Percentiles rank a stretch among this genome's conserved stretches.
Evolutionary conservation across 2,113 vertebrate genomes (phyloP).

Genomic region (Centropus bengalensis): DNA sequence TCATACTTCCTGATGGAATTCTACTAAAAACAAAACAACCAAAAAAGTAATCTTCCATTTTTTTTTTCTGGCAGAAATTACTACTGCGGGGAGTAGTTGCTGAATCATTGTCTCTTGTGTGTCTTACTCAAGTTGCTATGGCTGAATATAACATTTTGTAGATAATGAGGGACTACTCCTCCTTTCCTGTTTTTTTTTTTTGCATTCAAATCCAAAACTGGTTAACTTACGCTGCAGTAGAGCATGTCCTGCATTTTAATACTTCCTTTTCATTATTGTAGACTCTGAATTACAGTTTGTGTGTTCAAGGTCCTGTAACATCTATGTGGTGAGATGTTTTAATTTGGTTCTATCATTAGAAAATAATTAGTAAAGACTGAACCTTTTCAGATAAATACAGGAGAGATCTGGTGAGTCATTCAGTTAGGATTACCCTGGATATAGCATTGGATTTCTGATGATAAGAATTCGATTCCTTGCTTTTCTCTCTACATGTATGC

Average conservation of each 20-base stretch:
- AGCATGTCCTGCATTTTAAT: background rate
- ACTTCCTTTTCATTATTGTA: background rate
- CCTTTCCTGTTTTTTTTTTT: background rate
- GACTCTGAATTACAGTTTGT: background rate
- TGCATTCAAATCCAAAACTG: background rate
- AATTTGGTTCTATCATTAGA: background rate
- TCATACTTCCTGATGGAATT: background rate
- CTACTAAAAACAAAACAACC: background rate
- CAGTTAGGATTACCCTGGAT: background rate
- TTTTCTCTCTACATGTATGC: background rate
- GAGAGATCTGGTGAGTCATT: background rate
- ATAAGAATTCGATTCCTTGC: background rate
- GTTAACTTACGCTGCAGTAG: background rate
- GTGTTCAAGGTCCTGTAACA: background rate
- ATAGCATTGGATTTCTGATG: background rate
- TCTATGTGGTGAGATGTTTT: background rate
- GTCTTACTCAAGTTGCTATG: background rate
- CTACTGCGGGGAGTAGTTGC: background rate
- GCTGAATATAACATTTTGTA: background rate
- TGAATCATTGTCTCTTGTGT: background rate
- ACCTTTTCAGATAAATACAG: background rate
- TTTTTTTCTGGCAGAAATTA: background rate
- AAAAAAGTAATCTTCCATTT: too few relatives aligned
- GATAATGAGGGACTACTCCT: background rate
- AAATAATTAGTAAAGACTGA: background rate